Percentiles rank a stretch among this genome's conserved stretches.
Evolutionary conservation across 2,113 vertebrate genomes (phyloP).

Genomic region (Hipposideros armiger): DNA sequence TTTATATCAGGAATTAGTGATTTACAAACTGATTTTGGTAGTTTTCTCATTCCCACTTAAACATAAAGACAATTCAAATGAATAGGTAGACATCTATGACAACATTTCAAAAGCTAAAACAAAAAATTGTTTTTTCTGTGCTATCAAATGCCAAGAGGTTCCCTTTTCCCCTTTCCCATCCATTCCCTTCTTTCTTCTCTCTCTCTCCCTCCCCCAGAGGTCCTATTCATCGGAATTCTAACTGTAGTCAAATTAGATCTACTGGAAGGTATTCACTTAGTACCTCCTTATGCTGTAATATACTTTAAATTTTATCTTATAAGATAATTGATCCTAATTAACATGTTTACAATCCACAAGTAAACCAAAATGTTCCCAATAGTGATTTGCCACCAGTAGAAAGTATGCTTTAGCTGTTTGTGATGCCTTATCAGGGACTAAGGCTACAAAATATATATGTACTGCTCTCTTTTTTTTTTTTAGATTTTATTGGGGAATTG

Average conservation of each 20-base stretch:
- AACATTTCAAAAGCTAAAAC: not conserved
- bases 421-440: conserved; percentile 57
- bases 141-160: not conserved
- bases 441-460: conserved; percentile 18
- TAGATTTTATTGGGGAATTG: too few relatives aligned
- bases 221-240: conserved; percentile 17
- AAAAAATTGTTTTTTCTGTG: not conserved
- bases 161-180: not conserved
- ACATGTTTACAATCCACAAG: conserved; percentile 66
- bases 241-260: not conserved
- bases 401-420: conserved; percentile 75
- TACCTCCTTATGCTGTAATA: not conserved
- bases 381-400: conserved; percentile 65
- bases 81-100: not conserved
- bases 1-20: not conserved
- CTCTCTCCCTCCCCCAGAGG: not conserved
- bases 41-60: not conserved
- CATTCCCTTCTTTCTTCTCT: not conserved
- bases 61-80: not conserved
- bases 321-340: not conserved
- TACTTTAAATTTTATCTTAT: conserved; percentile 23
- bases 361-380: conserved; percentile 60
- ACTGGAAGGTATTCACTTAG: conserved; percentile 8
- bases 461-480: conserved; percentile 63
- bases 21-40: not conserved